Conservation (phyloP, 2,888 invertebrate genomes). For the Andrena flavipes region DNA sequence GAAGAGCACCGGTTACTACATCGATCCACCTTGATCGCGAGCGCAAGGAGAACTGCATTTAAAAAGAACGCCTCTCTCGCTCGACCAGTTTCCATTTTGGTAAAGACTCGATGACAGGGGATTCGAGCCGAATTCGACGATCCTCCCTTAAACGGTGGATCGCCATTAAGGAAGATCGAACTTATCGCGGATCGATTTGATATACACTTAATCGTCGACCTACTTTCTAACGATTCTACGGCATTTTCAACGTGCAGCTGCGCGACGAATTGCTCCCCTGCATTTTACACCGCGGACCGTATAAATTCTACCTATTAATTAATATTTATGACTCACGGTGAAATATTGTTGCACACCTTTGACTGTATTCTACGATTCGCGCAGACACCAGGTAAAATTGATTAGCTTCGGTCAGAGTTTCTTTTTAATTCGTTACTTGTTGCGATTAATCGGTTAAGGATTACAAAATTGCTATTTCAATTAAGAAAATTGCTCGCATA, state of each 20-base stretch:
- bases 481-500: too few relatives aligned
- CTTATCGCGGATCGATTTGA: constrained; percentile 20
- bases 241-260: background rate
- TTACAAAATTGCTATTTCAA: too few relatives aligned
- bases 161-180: constrained; percentile 42
- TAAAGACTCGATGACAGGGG: constrained; percentile 29
- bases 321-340: background rate
- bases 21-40: constrained; percentile 56
- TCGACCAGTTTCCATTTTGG: constrained; percentile 57
- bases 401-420: too few relatives aligned
- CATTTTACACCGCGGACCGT: background rate
- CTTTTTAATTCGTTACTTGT: too few relatives aligned
- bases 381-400: too few relatives aligned
- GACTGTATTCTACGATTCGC: too few relatives aligned
- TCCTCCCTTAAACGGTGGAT: constrained; percentile 42
- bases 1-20: constrained; percentile 30
- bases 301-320: background rate
- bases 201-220: constrained; percentile 29
- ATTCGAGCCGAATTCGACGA: constrained; percentile 44
- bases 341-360: too few relatives aligned
- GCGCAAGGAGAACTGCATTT: constrained; percentile 56
- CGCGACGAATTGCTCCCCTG: background rate
- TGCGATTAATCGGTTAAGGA: too few relatives aligned
- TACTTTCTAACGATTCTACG: constrained; percentile 31
- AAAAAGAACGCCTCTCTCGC: constrained; percentile 20